phyloP scores from a whole-genome alignment of 2,113 vertebrate species.

The Sakesphorus luctuosus region DNA sequence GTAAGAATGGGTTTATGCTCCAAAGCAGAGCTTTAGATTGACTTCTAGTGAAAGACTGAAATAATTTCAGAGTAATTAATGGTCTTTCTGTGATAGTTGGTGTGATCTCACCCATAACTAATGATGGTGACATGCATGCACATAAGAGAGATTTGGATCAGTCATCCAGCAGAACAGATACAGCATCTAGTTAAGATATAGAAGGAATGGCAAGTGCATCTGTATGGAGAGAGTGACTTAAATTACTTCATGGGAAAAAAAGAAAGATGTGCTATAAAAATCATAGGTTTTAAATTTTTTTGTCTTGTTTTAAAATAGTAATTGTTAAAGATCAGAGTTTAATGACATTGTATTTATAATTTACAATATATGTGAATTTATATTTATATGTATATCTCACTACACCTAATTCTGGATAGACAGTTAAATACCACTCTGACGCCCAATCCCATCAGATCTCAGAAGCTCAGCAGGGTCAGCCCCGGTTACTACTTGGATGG shows the following conservation, averaged over 20 bases:
- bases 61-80: conserved; percentile 58
- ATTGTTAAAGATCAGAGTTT: not conserved
- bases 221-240: not conserved
- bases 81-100: conserved; percentile 40
- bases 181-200: not conserved
- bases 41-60: conserved; percentile 53
- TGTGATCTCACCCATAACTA: conserved; percentile 4
- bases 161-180: not conserved
- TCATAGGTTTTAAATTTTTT: not conserved
- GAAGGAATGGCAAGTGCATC: not conserved
- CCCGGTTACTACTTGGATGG: too few species aligned
- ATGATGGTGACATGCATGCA: not conserved
- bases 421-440: too few species aligned
- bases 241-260: not conserved
- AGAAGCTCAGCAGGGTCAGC: too few species aligned
- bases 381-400: not conserved
- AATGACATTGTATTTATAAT: not conserved
- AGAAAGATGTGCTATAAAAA: not conserved
- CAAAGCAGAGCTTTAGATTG: not conserved
- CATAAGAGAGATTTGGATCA: not conserved
- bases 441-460: too few species aligned
- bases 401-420: not conserved
- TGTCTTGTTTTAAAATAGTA: not conserved
- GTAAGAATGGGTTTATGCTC: conserved; percentile 39
- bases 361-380: not conserved